Evolutionary conservation across 2,888 invertebrate species (phyloP), one percentile per base, ranked within the genome.

Genomic region (Cerastoderma edule): DNA sequence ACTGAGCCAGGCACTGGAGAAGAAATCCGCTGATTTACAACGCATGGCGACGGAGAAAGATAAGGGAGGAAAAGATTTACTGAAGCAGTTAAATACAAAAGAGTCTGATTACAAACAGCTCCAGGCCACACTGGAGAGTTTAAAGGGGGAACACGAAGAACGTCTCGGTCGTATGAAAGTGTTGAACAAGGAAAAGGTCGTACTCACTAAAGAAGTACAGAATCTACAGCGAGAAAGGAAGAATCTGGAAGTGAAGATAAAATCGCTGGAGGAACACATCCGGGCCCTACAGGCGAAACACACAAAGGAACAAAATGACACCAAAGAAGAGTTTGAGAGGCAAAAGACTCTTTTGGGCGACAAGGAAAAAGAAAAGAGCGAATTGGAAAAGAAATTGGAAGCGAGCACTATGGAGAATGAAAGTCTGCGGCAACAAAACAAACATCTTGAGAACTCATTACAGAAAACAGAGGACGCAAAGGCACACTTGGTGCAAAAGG

Each of bases 141-240:
- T 83, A n/a, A 83, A 83, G 54, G 73, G 66, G 6, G 81, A 83
- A 32, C 83, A 83, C 56, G 83, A 81, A 48, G 83, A 81, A n/a
- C 48, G 83, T 19, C 69, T 79, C 1, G 60, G 44, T 13, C 56
- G 83, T 32, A 39, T 83, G 28, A 81, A 79, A 50, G 56, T 66
- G 27, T 32, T 78, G 0, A 79, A 75, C 19, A 77, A 72, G n/a
- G 79, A 81, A 33, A 83, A 81, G 32, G 57, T 75, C 10, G 70
- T 63, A 3, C 60, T 81, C 3, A 81, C 79, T n/a, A 75, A 79
- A 44, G 77, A 80, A 44, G 75, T 79, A 10, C 72, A 73, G 50
- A 32, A 66, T 2, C 54, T 81, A 16, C 67, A 73, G 16, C 73
- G 74, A 44, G 78, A 81, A 39, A 71, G 75, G 63, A 67, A 66